phyloP scores from a whole-genome alignment of 2,888 invertebrate genomes.

The Chloroclysta siterata region DNA sequence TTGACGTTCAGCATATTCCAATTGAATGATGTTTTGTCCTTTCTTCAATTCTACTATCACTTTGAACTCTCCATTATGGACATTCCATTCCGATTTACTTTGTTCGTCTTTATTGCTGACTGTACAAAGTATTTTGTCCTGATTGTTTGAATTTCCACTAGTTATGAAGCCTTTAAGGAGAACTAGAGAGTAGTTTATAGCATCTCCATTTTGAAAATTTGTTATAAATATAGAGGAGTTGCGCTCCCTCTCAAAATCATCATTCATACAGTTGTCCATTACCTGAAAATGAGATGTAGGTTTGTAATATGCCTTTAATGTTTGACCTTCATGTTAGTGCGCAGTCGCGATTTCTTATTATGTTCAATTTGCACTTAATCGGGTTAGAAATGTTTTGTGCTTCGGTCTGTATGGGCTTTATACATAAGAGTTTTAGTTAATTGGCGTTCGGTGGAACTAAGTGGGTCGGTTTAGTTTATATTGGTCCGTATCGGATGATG shows the following conservation, averaged over 20 bases:
- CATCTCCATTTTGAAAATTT: constrained; percentile 87
- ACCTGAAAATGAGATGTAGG: constrained; percentile 71
- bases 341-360: constrained; percentile 54
- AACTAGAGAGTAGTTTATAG: constrained; percentile 85
- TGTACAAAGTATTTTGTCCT: constrained; percentile 73
- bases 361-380: constrained; percentile 57
- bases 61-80: constrained; percentile 89
- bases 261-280: constrained; percentile 78
- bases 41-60: constrained; percentile 86
- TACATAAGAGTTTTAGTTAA: constrained; percentile 34
- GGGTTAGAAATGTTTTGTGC: constrained; percentile 48
- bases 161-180: constrained; percentile 86
- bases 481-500: constrained; percentile 53
- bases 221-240: constrained; percentile 79
- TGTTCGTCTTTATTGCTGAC: constrained; percentile 70
- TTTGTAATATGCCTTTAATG: constrained; percentile 46
- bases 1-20: constrained; percentile 83
- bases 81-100: constrained; percentile 83
- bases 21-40: constrained; percentile 87
- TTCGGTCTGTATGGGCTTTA: constrained; percentile 30
- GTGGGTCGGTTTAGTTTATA: constrained; percentile 54
- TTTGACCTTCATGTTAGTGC: constrained; percentile 56
- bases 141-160: constrained; percentile 70
- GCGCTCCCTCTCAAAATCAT: constrained; percentile 75
- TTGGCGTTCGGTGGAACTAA: constrained; percentile 42